Evolutionary conservation across 2,797 vertebrate genomes (phyloP).

Genomic region (Phataginus tricuspis): DNA sequence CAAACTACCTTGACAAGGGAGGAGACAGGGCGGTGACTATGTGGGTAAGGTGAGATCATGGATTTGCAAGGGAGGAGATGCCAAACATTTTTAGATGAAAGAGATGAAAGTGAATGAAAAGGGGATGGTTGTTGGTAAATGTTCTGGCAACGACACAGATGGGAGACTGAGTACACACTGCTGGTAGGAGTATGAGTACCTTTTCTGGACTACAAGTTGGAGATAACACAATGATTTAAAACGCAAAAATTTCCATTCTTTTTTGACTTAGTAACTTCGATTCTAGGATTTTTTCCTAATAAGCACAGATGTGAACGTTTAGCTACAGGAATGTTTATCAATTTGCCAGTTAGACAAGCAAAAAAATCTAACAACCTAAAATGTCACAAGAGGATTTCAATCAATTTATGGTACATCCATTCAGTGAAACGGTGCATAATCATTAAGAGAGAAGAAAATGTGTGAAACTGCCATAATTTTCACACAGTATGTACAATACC

Average conservation of each 20-base stretch:
- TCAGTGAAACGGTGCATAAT: background rate
- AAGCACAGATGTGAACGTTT: background rate
- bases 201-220: background rate
- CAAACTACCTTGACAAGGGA: background rate
- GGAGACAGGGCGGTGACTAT: background rate
- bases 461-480: background rate
- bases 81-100: background rate
- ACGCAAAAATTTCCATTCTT: background rate
- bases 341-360: background rate
- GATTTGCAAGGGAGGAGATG: background rate
- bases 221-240: conserved; percentile 21
- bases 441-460: conserved; percentile 17
- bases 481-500: background rate
- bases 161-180: background rate
- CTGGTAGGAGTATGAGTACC: background rate
- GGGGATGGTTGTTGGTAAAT: background rate
- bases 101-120: background rate
- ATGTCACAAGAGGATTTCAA: background rate
- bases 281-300: background rate
- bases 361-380: background rate
- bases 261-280: background rate
- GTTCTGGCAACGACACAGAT: background rate
- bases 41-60: background rate
- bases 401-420: background rate
- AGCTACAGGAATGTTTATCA: background rate